Evolutionary conservation across 1,140 invertebrate genomes (phyloP).

Genomic region (Cydia amplana): DNA sequence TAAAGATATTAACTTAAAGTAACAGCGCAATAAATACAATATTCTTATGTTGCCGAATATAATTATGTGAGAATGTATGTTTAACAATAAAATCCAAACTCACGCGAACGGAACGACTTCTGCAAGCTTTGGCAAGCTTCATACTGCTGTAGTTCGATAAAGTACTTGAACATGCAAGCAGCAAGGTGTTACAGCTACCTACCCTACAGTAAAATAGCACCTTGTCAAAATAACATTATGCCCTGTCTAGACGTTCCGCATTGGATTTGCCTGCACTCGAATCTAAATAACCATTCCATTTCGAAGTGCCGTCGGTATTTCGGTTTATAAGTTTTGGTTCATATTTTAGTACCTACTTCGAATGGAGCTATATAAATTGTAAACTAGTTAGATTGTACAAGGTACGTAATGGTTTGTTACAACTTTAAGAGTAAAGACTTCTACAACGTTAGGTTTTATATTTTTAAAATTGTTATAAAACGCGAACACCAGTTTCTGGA

Average conservation of each 20-base stretch:
- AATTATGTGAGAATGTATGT: neutral
- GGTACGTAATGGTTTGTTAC: too few relatives aligned
- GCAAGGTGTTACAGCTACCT: neutral
- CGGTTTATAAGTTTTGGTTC: neutral
- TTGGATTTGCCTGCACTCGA: neutral
- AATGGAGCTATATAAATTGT: too few relatives aligned
- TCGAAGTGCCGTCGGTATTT: neutral
- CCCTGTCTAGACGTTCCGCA: constrained; percentile 1
- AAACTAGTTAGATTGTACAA: neutral
- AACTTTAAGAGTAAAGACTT: too few relatives aligned
- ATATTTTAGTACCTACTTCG: neutral
- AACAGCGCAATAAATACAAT: too few relatives aligned
- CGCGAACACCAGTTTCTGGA: too few relatives aligned
- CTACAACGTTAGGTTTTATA: too few relatives aligned
- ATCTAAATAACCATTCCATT: constrained; percentile 1
- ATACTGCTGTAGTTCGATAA: neutral
- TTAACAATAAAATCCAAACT: neutral
- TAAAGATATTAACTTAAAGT: too few relatives aligned
- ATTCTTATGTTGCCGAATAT: neutral
- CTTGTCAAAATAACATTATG: constrained; percentile 4
- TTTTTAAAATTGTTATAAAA: too few relatives aligned
- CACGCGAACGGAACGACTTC: neutral
- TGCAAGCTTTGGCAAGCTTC: neutral
- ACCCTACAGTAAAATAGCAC: neutral
- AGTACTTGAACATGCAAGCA: neutral